Percentiles rank a stretch among this genome's conserved stretches.
Conservation (phyloP, 2,888 invertebrate species). For the Gryllus longicercus region DNA sequence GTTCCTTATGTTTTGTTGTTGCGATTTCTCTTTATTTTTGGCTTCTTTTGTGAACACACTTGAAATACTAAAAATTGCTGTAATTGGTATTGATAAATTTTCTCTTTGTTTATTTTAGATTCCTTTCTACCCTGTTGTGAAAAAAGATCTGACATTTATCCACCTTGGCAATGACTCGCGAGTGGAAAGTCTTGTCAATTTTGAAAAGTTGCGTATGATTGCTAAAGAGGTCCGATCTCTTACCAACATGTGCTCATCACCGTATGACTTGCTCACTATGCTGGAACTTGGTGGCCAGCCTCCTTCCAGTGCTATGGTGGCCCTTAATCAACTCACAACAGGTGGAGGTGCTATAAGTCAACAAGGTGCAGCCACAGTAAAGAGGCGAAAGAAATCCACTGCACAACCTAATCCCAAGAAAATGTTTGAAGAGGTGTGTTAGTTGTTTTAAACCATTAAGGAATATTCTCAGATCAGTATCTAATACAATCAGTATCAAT, state of each 20-base stretch:
- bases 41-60: conserved; percentile 37
- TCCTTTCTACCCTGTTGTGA: conserved; percentile 87
- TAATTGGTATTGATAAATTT: conserved; percentile 42
- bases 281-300: conserved; percentile 79
- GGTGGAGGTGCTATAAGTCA: conserved; percentile 56
- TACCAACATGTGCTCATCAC: conserved; percentile 93
- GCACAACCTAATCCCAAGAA: conserved; percentile 93
- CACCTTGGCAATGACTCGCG: conserved; percentile 93
- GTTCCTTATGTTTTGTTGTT: background rate
- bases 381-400: conserved; percentile 82
- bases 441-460: background rate
- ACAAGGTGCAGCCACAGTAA: conserved; percentile 68
- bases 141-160: conserved; percentile 96
- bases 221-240: conserved; percentile 90
- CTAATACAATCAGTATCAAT: background rate
- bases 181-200: conserved; percentile 88
- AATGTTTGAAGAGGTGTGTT: conserved; percentile 85
- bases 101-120: conserved; percentile 51
- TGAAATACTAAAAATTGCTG: conserved; percentile 44
- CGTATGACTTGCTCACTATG: conserved; percentile 82
- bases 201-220: conserved; percentile 97
- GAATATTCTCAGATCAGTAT: background rate
- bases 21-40: conserved; percentile 28
- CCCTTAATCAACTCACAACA: conserved; percentile 78
- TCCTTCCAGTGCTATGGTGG: conserved; percentile 83